Percentiles rank a stretch among this genome's conserved stretches.
These are phyloP conservation scores for Hedya salicella DNA, from an alignment of 2,888 invertebrate genomes.

Conservation along the genomic window DNA sequence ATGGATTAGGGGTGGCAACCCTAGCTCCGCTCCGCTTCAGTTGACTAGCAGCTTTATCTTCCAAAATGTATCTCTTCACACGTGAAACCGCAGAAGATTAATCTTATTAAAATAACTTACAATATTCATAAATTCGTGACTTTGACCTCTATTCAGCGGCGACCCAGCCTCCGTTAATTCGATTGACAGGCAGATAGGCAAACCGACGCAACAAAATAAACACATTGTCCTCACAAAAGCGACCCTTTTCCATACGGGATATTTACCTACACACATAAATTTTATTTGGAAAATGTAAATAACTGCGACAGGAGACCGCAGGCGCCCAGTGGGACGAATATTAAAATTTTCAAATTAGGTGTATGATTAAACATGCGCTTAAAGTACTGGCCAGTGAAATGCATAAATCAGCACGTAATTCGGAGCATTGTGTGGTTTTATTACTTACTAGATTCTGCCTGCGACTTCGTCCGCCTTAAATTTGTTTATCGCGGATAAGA, in stretches of 20 bases:
- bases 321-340: conserved; percentile 27
- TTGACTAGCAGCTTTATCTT: no score
- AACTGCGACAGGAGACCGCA: conserved; percentile 24
- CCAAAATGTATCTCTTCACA: not conserved
- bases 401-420: conserved; percentile 10
- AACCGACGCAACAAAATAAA: conserved; percentile 29
- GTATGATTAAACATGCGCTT: conserved; percentile 20
- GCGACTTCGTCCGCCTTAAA: no score
- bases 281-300: conserved; percentile 39
- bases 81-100: not conserved
- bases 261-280: conserved; percentile 39
- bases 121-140: not conserved
- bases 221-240: conserved; percentile 30
- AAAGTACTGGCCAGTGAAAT: conserved; percentile 9
- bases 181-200: conserved; percentile 29
- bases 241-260: conserved; percentile 33
- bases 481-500: no score
- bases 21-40: no score
- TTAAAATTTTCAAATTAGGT: conserved; percentile 34
- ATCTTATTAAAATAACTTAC: conserved; percentile 7
- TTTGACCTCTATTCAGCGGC: conserved; percentile 6
- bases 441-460: no score
- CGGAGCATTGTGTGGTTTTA: not conserved
- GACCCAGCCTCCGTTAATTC: conserved; percentile 26
- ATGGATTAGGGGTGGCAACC: no score